Conservation (phyloP, 2,113 vertebrate species). For the Polypterus bichir region DNA sequence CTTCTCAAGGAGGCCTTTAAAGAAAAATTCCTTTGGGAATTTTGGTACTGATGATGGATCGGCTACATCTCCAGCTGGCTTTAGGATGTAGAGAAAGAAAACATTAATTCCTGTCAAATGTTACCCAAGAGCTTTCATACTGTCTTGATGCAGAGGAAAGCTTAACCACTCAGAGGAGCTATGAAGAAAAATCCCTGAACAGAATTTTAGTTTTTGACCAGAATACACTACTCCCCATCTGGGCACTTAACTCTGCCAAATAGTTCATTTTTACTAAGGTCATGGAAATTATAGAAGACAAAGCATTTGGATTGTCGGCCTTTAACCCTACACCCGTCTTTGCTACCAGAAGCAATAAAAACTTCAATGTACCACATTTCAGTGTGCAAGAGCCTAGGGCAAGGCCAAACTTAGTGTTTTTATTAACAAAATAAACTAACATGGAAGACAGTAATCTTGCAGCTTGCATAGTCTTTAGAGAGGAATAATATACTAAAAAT, state of each 20-base stretch:
- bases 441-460: too few species aligned
- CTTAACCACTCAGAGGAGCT: neutral
- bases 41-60: constrained; percentile 11
- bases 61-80: constrained; percentile 13
- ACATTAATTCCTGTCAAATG: constrained; percentile 20
- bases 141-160: constrained; percentile 1
- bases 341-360: neutral
- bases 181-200: neutral
- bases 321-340: neutral
- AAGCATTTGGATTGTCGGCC: neutral
- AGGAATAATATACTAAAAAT: too few species aligned
- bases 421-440: too few species aligned
- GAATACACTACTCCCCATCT: neutral
- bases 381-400: too few species aligned
- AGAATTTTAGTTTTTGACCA: constrained; percentile 17
- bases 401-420: too few species aligned
- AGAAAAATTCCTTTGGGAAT: constrained; percentile 6
- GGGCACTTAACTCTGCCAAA: neutral
- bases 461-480: too few species aligned
- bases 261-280: neutral
- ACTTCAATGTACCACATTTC: too few species aligned
- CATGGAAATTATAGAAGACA: constrained; percentile 6
- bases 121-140: constrained; percentile 20
- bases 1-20: constrained; percentile 12
- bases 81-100: constrained; percentile 13